These are phyloP conservation scores for Troides aeacus DNA, from an alignment of 2,888 invertebrate species.

Conservation along the genomic window DNA sequence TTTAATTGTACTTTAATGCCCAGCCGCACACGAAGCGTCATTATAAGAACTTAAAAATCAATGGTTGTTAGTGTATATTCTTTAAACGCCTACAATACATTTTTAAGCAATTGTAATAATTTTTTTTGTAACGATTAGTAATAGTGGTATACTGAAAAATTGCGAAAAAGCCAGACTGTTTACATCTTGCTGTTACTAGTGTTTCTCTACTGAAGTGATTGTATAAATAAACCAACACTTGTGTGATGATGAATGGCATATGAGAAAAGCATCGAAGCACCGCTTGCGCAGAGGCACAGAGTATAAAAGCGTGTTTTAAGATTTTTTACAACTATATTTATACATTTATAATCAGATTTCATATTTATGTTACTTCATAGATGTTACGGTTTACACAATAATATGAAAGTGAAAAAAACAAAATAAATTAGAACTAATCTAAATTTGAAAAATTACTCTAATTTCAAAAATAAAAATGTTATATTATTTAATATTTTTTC, in stretches of 20 bases:
- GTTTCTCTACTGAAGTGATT: slow-evolving; percentile 22
- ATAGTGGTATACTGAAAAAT: neutral
- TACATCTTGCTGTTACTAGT: slow-evolving; percentile 30
- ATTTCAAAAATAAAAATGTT: no score
- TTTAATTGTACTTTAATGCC: slow-evolving; percentile 37
- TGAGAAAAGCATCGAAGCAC: slow-evolving; percentile 74
- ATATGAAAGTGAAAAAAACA: no score
- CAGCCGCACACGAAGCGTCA: slow-evolving; percentile 68
- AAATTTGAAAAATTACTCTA: no score
- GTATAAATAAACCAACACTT: slow-evolving; percentile 21
- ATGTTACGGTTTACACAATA: neutral
- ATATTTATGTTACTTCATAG: neutral
- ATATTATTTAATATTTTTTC: no score
- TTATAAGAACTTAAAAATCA: slow-evolving; percentile 45
- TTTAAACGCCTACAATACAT: slow-evolving; percentile 43
- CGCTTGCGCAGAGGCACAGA: slow-evolving; percentile 59
- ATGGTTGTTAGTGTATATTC: slow-evolving; percentile 79
- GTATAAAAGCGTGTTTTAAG: slow-evolving; percentile 46
- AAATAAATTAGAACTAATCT: no score
- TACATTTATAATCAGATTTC: slow-evolving; percentile 11
- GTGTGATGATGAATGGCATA: slow-evolving; percentile 47
- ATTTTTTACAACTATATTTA: slow-evolving; percentile 11
- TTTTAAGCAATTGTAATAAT: slow-evolving; percentile 8
- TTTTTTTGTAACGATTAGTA: neutral
- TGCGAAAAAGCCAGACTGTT: slow-evolving; percentile 14